Evolutionary conservation across 2,797 vertebrate genomes (phyloP).

Genomic region (Sebastes itinus): DNA sequence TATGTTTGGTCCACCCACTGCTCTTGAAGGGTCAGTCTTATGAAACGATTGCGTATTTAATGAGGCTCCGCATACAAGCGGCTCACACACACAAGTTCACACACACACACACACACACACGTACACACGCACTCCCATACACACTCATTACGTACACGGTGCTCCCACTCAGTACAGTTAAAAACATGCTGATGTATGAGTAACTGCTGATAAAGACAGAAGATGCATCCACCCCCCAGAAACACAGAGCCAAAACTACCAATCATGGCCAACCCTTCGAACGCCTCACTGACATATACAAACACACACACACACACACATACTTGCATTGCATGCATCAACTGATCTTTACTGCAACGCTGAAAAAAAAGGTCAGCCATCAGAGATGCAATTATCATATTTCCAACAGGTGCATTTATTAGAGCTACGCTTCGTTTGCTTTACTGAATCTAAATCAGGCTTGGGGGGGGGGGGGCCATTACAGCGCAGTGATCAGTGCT

Average conservation of each 20-base stretch:
- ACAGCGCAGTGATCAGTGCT: constrained; percentile 72
- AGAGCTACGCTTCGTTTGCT: constrained; percentile 69
- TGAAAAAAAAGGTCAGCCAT: constrained; percentile 66
- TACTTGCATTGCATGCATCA: constrained; percentile 42
- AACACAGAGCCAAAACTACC: constrained; percentile 45
- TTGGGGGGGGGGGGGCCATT: constrained; percentile 34
- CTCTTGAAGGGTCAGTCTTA: constrained; percentile 75
- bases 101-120: background rate
- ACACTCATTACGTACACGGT: constrained; percentile 30
- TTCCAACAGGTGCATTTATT: constrained; percentile 75
- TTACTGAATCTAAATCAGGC: constrained; percentile 73
- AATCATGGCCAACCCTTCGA: constrained; percentile 45
- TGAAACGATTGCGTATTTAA: constrained; percentile 74
- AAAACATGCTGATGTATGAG: constrained; percentile 77
- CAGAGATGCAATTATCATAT: constrained; percentile 75
- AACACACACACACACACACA: background rate
- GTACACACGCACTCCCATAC: constrained; percentile 9
- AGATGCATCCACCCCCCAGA: constrained; percentile 54
- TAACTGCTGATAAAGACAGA: constrained; percentile 73
- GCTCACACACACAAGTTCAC: background rate
- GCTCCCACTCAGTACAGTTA: constrained; percentile 71
- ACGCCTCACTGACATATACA: constrained; percentile 27
- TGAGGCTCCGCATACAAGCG: constrained; percentile 54
- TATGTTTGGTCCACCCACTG: constrained; percentile 71
- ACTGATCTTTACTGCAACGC: constrained; percentile 58